A percentile compares a stretch with the other conserved stretches of the same genome.
Conservation (phyloP, 2,113 vertebrate species). For the Scolopax mira region DNA sequence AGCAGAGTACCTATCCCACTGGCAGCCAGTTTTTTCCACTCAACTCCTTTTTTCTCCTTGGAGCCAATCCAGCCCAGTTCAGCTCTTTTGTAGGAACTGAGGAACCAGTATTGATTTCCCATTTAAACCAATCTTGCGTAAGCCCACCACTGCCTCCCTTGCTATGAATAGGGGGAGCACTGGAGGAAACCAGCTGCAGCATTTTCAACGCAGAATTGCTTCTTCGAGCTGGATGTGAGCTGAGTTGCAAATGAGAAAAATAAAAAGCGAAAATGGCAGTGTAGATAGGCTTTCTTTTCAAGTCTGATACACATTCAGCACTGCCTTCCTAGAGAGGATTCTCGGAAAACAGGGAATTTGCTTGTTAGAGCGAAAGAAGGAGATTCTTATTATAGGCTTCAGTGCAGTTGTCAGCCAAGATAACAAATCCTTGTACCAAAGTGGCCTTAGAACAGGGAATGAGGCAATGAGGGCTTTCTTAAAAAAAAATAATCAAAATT, state of each 20-base stretch:
- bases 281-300: slow-evolving; percentile 65
- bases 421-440: slow-evolving; percentile 45
- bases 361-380: slow-evolving; percentile 64
- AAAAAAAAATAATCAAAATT: neutral
- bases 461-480: slow-evolving; percentile 21
- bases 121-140: slow-evolving; percentile 54
- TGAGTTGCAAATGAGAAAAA: slow-evolving; percentile 58
- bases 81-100: slow-evolving; percentile 67
- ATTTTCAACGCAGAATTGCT: slow-evolving; percentile 49
- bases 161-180: neutral
- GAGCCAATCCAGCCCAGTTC: slow-evolving; percentile 55
- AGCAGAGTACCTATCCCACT: slow-evolving; percentile 25
- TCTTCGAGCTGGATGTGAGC: slow-evolving; percentile 43
- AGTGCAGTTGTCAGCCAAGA: slow-evolving; percentile 48
- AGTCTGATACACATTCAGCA: slow-evolving; percentile 43
- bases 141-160: slow-evolving; percentile 43
- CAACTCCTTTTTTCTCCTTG: slow-evolving; percentile 47
- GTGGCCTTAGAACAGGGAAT: slow-evolving; percentile 23
- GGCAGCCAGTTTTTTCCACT: slow-evolving; percentile 48
- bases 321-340: slow-evolving; percentile 61
- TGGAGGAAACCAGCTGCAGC: slow-evolving; percentile 62
- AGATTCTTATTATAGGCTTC: slow-evolving; percentile 58
- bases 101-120: slow-evolving; percentile 68
- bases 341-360: slow-evolving; percentile 65
- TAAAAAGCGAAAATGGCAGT: slow-evolving; percentile 57